Base-by-base conservation (phyloP, 2,888 invertebrate species). In the Idaea biselata region DNA sequence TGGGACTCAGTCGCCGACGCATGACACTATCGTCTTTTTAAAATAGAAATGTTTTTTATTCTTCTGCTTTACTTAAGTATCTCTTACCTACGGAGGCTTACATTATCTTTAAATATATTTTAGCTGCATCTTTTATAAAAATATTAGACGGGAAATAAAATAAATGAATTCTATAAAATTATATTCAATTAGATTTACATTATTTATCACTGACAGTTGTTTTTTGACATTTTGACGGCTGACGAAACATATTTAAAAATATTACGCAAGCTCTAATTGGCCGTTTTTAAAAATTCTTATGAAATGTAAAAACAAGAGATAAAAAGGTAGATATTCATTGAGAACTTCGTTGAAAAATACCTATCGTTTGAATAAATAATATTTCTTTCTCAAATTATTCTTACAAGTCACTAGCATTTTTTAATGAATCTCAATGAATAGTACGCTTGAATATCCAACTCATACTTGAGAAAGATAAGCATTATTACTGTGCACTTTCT, bases 381-480 rank as follows among this genome's bases (percentile, higher is more conserved):
- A 53, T 57, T 55, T 31, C 11, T 33, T 14, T 33, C 6, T 33
- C 14, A 33, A 44, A 8, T 11, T 0, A 1, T 44, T 44, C 11
- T 55, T 14, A 55, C 6, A 55, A 55, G 14, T 16, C 14, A 16
- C 55, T 55, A 55, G 17, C 16, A 17, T 55, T 55, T 55, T n/a
- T 55, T 55, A 55, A 55, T 55, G 17, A 55, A 55, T 55, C 55
- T 55, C 69, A 66, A 59, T 63, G 71, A 68, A 69, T 75, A 73
- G 70, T 73, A 74, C 73, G 76, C 76, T 83, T 75, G 77, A 79
- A 81, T 81, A 78, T 77, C 75, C 79, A 81, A 75, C 78, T 83
- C 79, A 83, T 87, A 83, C 80, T 84, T 80, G 76, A 81, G 80
- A 70, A 82, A 87, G 82, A 84, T 84, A 84, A 88, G 88, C 81